A percentile compares a stretch with the other conserved stretches of the same genome.
Conservation (phyloP, 2,888 invertebrate species). For the Xestia rhomboidea region DNA sequence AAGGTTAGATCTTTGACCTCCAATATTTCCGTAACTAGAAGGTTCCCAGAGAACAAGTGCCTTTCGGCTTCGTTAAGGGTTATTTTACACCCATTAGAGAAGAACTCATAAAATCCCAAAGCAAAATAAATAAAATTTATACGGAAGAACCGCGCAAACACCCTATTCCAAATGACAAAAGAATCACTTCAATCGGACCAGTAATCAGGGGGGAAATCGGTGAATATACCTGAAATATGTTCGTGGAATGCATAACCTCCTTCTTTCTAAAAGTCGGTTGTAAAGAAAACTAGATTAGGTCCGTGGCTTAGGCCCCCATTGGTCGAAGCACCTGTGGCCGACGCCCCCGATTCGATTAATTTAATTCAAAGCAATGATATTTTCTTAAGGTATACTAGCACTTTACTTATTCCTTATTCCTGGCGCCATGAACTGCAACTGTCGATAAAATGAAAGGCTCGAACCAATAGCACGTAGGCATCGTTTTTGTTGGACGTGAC, state of each 20-base stretch:
- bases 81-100: too few species aligned
- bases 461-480: constrained; percentile 43
- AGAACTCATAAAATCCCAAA: too few species aligned
- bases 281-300: not conserved
- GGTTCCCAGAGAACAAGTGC: too few species aligned
- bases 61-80: too few species aligned
- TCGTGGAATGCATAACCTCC: not conserved
- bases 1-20: too few species aligned
- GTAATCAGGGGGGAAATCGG: not conserved
- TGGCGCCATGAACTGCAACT: constrained; percentile 41
- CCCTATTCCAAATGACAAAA: not conserved
- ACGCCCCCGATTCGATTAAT: too few species aligned
- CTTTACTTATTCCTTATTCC: constrained; percentile 4
- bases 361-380: too few species aligned
- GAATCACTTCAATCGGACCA: not conserved
- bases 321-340: too few species aligned
- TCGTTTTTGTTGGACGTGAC: constrained; percentile 50
- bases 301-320: too few species aligned
- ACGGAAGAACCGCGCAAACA: not conserved
- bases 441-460: constrained; percentile 38
- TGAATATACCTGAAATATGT: not conserved
- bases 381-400: not conserved
- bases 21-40: too few species aligned
- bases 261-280: not conserved
- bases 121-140: not conserved